Percentiles rank a stretch among this genome's conserved stretches.
Evolutionary conservation across 2,888 invertebrate species (phyloP).

Genomic region (Toxonevra muliebris): DNA sequence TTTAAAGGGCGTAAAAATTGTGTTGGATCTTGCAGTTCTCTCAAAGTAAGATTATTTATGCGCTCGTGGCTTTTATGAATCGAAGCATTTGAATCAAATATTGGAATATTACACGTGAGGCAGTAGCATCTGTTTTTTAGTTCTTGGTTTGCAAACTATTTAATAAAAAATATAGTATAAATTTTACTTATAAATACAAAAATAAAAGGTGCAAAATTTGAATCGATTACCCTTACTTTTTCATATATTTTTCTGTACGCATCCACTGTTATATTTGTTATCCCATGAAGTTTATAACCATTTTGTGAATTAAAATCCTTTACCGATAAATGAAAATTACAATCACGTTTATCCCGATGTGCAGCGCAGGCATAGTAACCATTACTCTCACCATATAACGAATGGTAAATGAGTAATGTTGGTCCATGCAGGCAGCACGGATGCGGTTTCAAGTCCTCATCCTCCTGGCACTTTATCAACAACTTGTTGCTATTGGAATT

Average conservation of each 20-base stretch:
- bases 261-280: constrained; percentile 22
- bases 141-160: constrained; percentile 16
- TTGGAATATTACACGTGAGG: constrained; percentile 71
- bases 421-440: constrained; percentile 82
- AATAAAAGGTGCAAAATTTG: neutral
- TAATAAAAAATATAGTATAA: neutral
- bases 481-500: constrained; percentile 27
- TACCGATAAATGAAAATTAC: constrained; percentile 72
- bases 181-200: neutral
- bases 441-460: constrained; percentile 69
- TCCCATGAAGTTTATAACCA: constrained; percentile 17
- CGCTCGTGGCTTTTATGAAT: constrained; percentile 71
- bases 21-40: constrained; percentile 72
- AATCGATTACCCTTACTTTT: constrained; percentile 34
- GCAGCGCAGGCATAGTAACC: constrained; percentile 85
- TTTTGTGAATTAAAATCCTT: constrained; percentile 41
- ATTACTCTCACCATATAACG: constrained; percentile 22
- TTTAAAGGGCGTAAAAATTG: constrained; percentile 75
- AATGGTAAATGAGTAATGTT: constrained; percentile 74
- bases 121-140: constrained; percentile 71
- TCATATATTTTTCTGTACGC: constrained; percentile 36
- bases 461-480: constrained; percentile 39
- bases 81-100: constrained; percentile 52
- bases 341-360: constrained; percentile 81
- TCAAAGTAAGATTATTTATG: constrained; percentile 67